phyloP scores from a whole-genome alignment of 2,888 invertebrate genomes.

The Mactromeris polynyma region DNA sequence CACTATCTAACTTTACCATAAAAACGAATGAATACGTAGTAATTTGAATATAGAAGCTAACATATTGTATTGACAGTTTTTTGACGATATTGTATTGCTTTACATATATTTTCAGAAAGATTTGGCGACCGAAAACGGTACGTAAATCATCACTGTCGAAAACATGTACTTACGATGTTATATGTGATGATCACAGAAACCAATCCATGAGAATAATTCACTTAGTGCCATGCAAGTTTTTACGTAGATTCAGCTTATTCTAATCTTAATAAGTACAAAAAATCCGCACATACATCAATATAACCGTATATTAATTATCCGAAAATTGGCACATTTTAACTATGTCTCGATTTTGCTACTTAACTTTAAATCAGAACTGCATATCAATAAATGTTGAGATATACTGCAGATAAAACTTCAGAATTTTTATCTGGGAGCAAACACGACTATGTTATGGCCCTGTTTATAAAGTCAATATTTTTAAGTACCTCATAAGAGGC shows the following conservation, averaged over 20 bases:
- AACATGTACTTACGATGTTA: neutral
- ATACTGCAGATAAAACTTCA: neutral
- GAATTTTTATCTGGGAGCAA: slow-evolving; percentile 1
- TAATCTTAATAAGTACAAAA: neutral
- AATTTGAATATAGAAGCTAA: too few relatives aligned
- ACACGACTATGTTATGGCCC: slow-evolving; percentile 1
- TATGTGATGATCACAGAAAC: neutral
- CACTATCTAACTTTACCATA: too few relatives aligned
- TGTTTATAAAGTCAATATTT: slow-evolving; percentile 3
- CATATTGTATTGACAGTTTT: too few relatives aligned
- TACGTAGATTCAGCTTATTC: neutral
- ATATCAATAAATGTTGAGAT: slow-evolving; percentile 4
- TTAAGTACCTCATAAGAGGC: neutral
- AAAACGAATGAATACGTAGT: too few relatives aligned
- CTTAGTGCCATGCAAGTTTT: neutral
- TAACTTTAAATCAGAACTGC: neutral
- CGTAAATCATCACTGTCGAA: too few relatives aligned
- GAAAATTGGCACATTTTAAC: neutral
- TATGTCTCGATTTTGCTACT: neutral
- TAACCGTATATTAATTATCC: neutral
- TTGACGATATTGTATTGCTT: too few relatives aligned
- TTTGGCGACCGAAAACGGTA: too few relatives aligned
- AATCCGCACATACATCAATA: neutral
- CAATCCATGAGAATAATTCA: neutral
- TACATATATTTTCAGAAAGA: too few relatives aligned